These are phyloP conservation scores for Aphelenchoides besseyi DNA, from an alignment of 1,140 invertebrate species.

Conservation along the genomic window DNA sequence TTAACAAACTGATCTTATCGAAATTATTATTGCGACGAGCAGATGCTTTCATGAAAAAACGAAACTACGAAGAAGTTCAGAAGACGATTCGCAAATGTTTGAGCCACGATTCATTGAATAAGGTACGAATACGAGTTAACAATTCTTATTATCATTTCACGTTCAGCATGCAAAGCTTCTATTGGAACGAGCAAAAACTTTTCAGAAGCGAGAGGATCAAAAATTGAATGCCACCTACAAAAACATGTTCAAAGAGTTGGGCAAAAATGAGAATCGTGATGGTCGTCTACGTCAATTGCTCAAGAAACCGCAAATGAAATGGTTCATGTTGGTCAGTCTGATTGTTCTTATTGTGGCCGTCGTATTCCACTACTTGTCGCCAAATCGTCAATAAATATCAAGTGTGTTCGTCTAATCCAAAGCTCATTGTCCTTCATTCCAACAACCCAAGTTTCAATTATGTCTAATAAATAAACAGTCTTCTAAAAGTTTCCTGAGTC, in stretches of 20 bases:
- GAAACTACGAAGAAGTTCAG: not conserved
- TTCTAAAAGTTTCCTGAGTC: too few species aligned
- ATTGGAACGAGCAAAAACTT: not conserved
- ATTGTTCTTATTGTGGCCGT: not conserved
- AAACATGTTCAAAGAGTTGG: conserved; percentile 3
- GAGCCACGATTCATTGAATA: not conserved
- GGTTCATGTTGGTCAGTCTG: not conserved
- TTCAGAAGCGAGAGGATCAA: not conserved
- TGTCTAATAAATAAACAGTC: too few species aligned
- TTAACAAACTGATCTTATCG: conserved; percentile 3
- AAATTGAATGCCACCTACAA: not conserved
- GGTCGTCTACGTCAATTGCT: not conserved
- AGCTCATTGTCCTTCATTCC: too few species aligned
- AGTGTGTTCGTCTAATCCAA: too few species aligned
- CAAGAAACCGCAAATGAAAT: not conserved
- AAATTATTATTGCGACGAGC: conserved; percentile 1
- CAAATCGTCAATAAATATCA: not conserved
- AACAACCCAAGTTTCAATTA: too few species aligned
- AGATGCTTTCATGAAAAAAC: not conserved
- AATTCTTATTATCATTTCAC: not conserved
- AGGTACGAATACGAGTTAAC: not conserved
- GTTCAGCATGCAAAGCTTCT: not conserved
- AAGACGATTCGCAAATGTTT: not conserved
- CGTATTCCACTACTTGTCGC: not conserved
- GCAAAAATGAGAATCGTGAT: not conserved